phyloP scores from a whole-genome alignment of 2,113 vertebrate genomes.

The Nothoprocta perdicaria region DNA sequence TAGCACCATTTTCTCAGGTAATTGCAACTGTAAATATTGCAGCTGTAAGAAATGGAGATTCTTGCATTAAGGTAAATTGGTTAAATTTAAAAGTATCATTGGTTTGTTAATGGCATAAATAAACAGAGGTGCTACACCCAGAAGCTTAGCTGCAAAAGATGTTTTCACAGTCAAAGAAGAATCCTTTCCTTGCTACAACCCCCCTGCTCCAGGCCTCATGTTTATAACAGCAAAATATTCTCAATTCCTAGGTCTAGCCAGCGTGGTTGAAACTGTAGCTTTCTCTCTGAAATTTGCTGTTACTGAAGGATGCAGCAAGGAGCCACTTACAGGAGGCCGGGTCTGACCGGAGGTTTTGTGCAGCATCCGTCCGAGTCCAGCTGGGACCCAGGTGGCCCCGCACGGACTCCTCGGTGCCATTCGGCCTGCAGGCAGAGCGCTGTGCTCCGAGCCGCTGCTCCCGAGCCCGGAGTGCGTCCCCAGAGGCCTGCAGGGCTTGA shows the following conservation, averaged over 20 bases:
- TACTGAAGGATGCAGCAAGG: neutral
- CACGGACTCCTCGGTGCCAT: rapidly evolving
- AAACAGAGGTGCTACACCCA: neutral
- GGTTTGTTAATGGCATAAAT: neutral
- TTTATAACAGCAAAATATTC: neutral
- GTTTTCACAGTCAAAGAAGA: neutral
- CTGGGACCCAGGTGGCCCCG: neutral
- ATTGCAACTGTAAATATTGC: neutral
- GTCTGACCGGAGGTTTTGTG: neutral
- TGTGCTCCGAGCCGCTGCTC: neutral
- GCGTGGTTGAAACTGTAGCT: neutral
- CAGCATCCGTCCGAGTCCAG: neutral
- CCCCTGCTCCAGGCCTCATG: neutral
- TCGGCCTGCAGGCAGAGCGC: neutral
- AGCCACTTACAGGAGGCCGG: neutral
- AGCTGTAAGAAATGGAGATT: neutral
- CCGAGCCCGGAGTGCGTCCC: neutral
- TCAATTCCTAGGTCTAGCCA: neutral
- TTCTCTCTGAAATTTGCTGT: neutral
- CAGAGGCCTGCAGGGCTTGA: neutral
- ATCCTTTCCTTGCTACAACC: neutral
- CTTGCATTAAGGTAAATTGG: neutral
- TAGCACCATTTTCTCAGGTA: neutral
- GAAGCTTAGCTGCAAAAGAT: neutral
- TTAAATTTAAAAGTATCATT: neutral